Base-by-base conservation (phyloP, 2,888 invertebrate genomes). In the Leptopterna dolabrata region DNA sequence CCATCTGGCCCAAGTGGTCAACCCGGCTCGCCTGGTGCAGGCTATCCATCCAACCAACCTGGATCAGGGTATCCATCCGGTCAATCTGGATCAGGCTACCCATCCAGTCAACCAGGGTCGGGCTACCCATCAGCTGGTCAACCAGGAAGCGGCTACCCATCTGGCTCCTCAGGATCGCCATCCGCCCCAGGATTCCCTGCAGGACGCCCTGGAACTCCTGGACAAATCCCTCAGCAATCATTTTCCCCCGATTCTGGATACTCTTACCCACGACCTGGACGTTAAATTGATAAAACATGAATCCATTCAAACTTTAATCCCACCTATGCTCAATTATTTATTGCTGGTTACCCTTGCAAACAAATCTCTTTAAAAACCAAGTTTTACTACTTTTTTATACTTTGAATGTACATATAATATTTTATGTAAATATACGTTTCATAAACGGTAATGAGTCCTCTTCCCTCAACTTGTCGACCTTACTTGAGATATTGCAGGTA, bases 221-320 rank as follows among this genome's bases (percentile, higher is more conserved):
- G 92, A 92, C 83, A 92, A 92, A 55, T 55, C 13, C 76, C 76
- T n/a, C 45, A 76, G 43, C 86, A 76, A n/a, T 36, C 76, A n/a
- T 83, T 70, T 43, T 70, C 83, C 16, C 36, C 91, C 91, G 90
- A 91, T 91, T 91, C 92, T 92, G 92, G 93, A 92, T 93, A 93
- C 90, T 90, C 85, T 91, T 92, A 93, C 93, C 93, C 91, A 90
- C 91, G 86, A 82, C 90, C 90, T 89, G 91, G 91, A 91, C 92
- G 91, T 91, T 93, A 89, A 89, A 6, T 9, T 16, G 13, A n/a
- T 41, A 13, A n/a, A 16, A 19, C 27, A 4, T 11, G 16, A n/a
- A 24, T 41, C 19, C 27, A 83, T 9, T 24, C 27, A 43, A 86
- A 51, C 9, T 14, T 76, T 30, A 76, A 76, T 73, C 47, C 45